Conservation (phyloP, 1,140 invertebrate species). For the Formica selysi region DNA sequence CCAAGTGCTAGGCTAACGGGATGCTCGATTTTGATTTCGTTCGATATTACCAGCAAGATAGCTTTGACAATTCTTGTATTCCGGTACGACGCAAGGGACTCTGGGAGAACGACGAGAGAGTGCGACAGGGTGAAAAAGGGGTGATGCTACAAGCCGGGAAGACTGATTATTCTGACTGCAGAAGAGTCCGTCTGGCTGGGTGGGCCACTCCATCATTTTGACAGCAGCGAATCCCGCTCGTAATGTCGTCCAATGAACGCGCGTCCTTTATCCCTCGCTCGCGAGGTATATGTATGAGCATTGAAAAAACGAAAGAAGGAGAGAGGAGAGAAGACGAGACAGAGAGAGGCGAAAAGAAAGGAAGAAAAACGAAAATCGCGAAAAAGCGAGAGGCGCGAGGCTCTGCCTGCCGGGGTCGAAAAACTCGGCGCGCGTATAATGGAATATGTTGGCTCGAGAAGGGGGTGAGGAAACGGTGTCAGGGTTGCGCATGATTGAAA, state of each 20-base stretch:
- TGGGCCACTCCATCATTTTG: constrained; percentile 73
- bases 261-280: constrained; percentile 62
- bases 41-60: constrained; percentile 20
- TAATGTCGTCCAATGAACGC: constrained; percentile 75
- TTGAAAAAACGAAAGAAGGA: constrained; percentile 17
- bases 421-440: constrained; percentile 51
- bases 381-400: constrained; percentile 37
- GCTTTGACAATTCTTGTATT: neutral
- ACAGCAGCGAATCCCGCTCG: constrained; percentile 70
- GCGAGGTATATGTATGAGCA: constrained; percentile 15
- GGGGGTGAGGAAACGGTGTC: constrained; percentile 51
- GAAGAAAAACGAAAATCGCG: constrained; percentile 25
- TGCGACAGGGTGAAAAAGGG: constrained; percentile 42
- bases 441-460: constrained; percentile 21
- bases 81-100: constrained; percentile 15
- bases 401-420: constrained; percentile 8
- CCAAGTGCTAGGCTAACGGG: neutral
- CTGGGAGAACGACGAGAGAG: neutral
- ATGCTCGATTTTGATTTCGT: constrained; percentile 37
- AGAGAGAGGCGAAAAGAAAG: neutral
- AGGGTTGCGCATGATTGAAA: constrained; percentile 62
- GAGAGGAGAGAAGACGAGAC: constrained; percentile 24
- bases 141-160: constrained; percentile 60
- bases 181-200: constrained; percentile 66
- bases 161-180: constrained; percentile 69